Conservation (phyloP, 1,140 invertebrate genomes). For the Latrodectus geometricus region DNA sequence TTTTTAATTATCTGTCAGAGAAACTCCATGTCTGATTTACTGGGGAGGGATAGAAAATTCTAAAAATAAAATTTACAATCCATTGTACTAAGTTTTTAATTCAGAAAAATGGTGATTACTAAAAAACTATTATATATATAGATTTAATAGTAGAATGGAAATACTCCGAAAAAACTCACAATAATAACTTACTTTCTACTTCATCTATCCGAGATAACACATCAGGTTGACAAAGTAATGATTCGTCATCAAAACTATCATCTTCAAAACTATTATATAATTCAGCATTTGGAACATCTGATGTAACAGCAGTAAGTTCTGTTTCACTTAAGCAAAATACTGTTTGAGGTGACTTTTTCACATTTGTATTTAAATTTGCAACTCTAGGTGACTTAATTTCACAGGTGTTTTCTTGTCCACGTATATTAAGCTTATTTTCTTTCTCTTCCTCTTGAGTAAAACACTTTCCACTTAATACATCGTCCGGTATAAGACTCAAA, state of each 20-base stretch:
- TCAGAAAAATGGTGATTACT: too few species aligned
- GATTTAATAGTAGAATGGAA: too few species aligned
- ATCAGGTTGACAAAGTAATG: conserved; percentile 47
- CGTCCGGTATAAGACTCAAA: conserved; percentile 39
- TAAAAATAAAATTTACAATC: too few species aligned
- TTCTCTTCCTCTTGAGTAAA: neutral
- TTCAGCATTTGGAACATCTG: neutral
- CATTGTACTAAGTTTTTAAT: too few species aligned
- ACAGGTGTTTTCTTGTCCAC: neutral
- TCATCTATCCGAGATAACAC: conserved; percentile 48
- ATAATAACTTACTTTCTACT: conserved; percentile 46
- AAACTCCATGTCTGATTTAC: too few species aligned
- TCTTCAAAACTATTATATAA: conserved; percentile 52
- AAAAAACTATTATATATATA: too few species aligned
- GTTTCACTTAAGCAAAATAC: neutral
- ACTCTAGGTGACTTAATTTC: neutral
- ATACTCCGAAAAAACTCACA: neutral
- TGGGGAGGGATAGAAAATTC: too few species aligned
- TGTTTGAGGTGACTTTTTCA: neutral
- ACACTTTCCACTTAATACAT: conserved; percentile 16
- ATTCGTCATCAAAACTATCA: conserved; percentile 47
- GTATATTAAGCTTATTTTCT: neutral
- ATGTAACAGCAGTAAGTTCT: neutral
- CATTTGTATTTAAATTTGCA: too few species aligned
- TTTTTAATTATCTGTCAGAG: too few species aligned